phyloP scores from a whole-genome alignment of 2,797 vertebrate species.

The Hapalemur alaotrensis region DNA sequence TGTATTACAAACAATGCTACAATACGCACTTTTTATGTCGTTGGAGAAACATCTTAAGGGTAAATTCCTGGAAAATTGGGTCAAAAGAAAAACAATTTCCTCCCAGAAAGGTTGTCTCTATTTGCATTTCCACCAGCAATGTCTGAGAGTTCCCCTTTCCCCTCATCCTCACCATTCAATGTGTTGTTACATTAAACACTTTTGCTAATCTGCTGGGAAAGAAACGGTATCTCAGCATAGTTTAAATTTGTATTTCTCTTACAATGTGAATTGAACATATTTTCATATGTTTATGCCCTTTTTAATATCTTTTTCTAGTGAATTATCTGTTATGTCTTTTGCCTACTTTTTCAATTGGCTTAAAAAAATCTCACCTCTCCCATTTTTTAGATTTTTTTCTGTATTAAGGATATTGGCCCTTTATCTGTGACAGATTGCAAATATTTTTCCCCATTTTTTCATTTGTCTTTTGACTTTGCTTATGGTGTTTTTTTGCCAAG shows the following conservation, averaged over 20 bases:
- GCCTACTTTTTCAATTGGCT: not conserved
- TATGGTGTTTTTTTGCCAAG: not conserved
- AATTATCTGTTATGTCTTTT: not conserved
- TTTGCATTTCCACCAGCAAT: not conserved
- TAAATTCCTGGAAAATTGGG: not conserved
- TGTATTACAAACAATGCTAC: not conserved
- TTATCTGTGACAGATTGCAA: not conserved
- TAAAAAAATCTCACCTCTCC: not conserved
- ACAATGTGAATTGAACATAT: not conserved
- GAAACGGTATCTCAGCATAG: not conserved
- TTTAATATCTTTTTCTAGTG: not conserved
- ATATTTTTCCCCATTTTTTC: not conserved
- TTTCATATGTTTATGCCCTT: not conserved
- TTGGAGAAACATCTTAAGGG: not conserved
- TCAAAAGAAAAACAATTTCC: not conserved
- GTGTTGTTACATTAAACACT: not conserved
- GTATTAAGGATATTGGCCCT: not conserved
- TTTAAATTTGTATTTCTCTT: constrained; percentile 17
- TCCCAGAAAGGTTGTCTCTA: not conserved
- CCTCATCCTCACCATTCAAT: not conserved
- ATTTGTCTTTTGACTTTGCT: constrained; percentile 32
- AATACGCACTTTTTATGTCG: not conserved
- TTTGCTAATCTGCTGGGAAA: not conserved
- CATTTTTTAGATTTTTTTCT: not conserved
- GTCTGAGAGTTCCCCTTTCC: not conserved